phyloP scores from a whole-genome alignment of 2,888 invertebrate genomes.

The Scaptomyza caliginosa region DNA sequence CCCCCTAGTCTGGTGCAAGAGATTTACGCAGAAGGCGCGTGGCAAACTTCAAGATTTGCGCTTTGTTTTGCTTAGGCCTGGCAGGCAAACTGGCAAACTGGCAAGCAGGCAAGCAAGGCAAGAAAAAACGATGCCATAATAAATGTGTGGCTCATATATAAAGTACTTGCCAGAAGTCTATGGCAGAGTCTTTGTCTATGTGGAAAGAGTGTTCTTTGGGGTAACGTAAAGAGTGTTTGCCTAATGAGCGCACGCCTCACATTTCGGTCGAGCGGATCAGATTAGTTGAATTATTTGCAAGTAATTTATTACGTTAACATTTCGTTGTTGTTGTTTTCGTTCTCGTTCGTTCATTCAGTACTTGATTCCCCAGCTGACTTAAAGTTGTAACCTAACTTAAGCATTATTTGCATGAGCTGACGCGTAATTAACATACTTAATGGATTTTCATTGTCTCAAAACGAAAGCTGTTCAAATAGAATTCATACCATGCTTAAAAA shows the following conservation, averaged over 20 bases:
- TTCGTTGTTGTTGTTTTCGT: too few relatives aligned
- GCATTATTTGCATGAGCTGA: constrained; percentile 40
- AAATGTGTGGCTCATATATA: constrained; percentile 70
- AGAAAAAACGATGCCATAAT: constrained; percentile 71
- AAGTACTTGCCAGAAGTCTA: constrained; percentile 14
- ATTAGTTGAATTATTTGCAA: constrained; percentile 80
- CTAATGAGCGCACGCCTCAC: constrained; percentile 76
- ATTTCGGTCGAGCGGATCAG: constrained; percentile 58
- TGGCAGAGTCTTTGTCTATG: constrained; percentile 5
- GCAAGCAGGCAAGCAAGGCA: constrained; percentile 19
- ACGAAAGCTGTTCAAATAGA: constrained; percentile 8
- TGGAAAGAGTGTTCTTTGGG: neutral
- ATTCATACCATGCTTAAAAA: neutral
- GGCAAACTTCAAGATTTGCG: constrained; percentile 63
- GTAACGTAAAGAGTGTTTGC: constrained; percentile 26
- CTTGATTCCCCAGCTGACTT: constrained; percentile 49
- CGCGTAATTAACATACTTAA: constrained; percentile 75
- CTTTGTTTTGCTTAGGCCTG: constrained; percentile 15
- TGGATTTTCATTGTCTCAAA: constrained; percentile 66
- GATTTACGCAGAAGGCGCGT: constrained; percentile 73
- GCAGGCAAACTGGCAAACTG: constrained; percentile 10
- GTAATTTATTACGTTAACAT: constrained; percentile 68
- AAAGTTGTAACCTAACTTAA: constrained; percentile 25
- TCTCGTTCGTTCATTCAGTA: constrained; percentile 43
- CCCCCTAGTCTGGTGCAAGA: constrained; percentile 34